Evolutionary conservation across 92 coral and sea anemone species (phyloP), one percentile per base, ranked within the genome.

Genomic region (Heliopora coerulea): DNA sequence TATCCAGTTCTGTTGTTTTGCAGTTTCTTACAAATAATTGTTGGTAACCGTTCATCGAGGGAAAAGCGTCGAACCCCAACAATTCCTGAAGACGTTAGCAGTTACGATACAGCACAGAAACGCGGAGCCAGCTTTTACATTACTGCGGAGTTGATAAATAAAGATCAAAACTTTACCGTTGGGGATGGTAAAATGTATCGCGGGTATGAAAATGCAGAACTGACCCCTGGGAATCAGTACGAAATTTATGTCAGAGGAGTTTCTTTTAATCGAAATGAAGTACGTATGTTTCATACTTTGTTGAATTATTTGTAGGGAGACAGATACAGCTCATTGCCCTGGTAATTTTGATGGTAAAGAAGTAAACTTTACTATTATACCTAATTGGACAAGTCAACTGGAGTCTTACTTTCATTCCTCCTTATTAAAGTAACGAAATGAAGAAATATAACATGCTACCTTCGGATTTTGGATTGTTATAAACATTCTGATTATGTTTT

Each of bases 1-100:
- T n/a, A n/a, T n/a, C n/a, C n/a, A n/a, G n/a, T n/a, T 30, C 66
- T 65, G 26, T 63, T 23, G 59, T 56, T 56, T 56, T 56, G 12
- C 21, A 95, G 99, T 48, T 69, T 54, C 0, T 86, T 90, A 65
- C 87, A 95, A 78, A 62, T 95, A 25, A 86, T 95, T 32, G 96
- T 95, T 25, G 85, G 86, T 17, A 37, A 4, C 4, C 33, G 44
- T n/a, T 30, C 61, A 33, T 28, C 61, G 21, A 21, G 42, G 41
- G 33, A 49, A 37, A 82, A 77, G 54, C 85, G 91, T 9, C 56
- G 73, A 21, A 49, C 82, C 8, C n/a, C 31, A 18, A 54, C 75
- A 15, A 54, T 84, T 30, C 89, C 91, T 19, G 50, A 68, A 5
- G 18, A 49, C 0, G 33, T 87, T 44, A 17, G 14, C 21, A 78